Percentiles rank a stretch among this genome's conserved stretches.
Evolutionary conservation across 2,797 vertebrate genomes (phyloP).

Genomic region (Sus cebifrons): DNA sequence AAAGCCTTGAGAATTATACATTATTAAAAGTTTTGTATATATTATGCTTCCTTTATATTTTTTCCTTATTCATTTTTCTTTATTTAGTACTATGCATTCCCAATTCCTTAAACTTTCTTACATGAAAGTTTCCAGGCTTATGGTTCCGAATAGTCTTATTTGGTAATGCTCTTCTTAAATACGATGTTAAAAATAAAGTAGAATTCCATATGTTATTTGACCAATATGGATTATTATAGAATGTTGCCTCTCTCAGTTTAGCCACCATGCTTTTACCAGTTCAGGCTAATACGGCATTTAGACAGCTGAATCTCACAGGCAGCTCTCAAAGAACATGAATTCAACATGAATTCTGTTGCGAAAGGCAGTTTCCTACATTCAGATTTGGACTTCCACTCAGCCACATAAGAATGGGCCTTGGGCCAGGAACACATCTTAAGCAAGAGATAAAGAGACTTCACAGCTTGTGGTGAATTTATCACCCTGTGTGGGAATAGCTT

Average conservation of each 20-base stretch:
- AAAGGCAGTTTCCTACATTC: neutral
- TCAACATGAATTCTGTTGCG: neutral
- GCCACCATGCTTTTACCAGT: neutral
- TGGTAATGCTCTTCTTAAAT: neutral
- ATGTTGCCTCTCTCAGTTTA: neutral
- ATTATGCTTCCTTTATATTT: neutral
- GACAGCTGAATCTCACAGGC: neutral
- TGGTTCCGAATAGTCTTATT: neutral
- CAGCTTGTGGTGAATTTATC: neutral
- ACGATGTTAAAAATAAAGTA: slow-evolving; percentile 28
- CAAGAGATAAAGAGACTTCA: neutral
- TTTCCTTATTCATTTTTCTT: neutral
- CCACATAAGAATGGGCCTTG: neutral
- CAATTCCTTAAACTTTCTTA: neutral
- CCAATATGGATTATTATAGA: neutral
- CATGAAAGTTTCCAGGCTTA: neutral
- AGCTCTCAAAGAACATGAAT: neutral
- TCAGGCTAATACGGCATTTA: neutral
- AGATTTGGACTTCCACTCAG: neutral
- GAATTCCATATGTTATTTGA: neutral
- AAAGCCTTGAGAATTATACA: neutral
- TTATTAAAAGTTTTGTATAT: neutral
- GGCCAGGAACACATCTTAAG: neutral
- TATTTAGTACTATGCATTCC: neutral
- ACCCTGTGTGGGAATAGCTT: neutral